Evolutionary conservation across 2,113 vertebrate genomes (phyloP).

Genomic region (Actenoides hombroni): DNA sequence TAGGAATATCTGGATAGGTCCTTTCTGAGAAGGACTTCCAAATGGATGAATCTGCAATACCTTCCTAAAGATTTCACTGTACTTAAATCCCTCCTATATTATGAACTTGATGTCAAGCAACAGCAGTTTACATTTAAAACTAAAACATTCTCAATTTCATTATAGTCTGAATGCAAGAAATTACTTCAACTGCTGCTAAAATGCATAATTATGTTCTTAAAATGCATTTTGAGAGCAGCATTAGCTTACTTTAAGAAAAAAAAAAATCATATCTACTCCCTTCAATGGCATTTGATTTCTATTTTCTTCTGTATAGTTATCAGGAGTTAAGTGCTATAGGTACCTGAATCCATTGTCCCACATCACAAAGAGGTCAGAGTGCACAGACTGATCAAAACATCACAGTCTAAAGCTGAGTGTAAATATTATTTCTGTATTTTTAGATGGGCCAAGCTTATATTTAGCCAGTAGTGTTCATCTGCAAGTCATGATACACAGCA

Average conservation of each 20-base stretch:
- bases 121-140: neutral
- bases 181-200: neutral
- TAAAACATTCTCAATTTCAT: neutral
- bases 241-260: neutral
- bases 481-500: neutral
- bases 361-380: neutral
- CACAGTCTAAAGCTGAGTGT: neutral
- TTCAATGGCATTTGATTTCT: neutral
- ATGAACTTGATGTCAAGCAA: neutral
- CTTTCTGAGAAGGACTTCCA: neutral
- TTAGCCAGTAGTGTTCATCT: neutral
- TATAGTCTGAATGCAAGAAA: neutral
- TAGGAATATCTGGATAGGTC: neutral
- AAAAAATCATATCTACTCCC: neutral
- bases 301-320: neutral
- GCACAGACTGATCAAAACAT: neutral
- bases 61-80: neutral
- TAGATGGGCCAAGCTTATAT: neutral
- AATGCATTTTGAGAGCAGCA: neutral
- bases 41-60: neutral
- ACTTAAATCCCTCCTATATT: neutral
- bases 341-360: neutral
- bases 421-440: constrained; percentile 15
- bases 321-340: neutral
- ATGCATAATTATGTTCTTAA: neutral